Percentiles rank a stretch among this genome's conserved stretches.
phyloP scores from a whole-genome alignment of 1,140 invertebrate species.

The Drosophila eugracilis region DNA sequence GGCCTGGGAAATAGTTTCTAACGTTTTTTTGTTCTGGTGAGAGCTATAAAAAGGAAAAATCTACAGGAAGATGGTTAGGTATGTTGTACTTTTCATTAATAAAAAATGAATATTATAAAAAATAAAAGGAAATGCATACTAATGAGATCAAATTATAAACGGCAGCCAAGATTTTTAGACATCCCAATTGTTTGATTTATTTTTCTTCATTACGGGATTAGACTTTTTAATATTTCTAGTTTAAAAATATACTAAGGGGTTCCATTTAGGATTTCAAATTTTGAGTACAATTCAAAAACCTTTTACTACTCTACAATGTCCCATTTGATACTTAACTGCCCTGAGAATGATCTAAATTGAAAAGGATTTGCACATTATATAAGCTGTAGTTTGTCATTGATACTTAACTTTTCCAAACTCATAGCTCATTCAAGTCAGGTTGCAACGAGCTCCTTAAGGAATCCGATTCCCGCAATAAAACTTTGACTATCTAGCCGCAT shows the following conservation, averaged over 20 bases:
- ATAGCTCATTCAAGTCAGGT: constrained; percentile 31
- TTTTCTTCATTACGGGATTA: no score
- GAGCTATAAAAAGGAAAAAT: neutral
- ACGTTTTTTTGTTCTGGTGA: neutral
- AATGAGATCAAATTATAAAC: no score
- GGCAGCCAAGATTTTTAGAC: no score
- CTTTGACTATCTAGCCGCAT: constrained; percentile 41
- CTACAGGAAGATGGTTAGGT: neutral
- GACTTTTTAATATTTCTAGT: no score
- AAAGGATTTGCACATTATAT: neutral
- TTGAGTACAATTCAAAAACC: no score
- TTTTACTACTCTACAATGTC: neutral
- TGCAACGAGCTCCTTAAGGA: constrained; percentile 1
- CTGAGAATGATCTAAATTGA: neutral
- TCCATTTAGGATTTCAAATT: no score
- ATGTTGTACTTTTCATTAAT: no score
- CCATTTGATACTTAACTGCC: neutral
- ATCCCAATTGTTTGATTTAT: no score
- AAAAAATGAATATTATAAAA: neutral
- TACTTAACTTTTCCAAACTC: neutral
- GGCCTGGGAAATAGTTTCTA: constrained; percentile 13
- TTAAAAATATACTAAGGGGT: no score
- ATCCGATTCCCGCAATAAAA: constrained; percentile 17
- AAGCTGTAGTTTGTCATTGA: constrained; percentile 11
- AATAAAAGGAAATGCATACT: no score